Base-by-base conservation (phyloP, 2,113 vertebrate genomes). In the Myotis lucifugus region DNA sequence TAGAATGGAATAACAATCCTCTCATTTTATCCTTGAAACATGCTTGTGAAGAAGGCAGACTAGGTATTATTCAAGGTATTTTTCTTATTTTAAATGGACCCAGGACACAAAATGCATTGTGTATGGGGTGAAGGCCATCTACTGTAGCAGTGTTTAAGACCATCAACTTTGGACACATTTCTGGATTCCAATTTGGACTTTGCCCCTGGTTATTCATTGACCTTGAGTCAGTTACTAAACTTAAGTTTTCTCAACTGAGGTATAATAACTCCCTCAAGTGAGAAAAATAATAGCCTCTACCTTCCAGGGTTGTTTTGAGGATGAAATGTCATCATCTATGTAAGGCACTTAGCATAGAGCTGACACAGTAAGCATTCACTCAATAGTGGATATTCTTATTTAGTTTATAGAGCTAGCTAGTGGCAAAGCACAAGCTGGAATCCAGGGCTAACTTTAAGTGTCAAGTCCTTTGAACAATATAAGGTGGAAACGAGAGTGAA, bases 1-100 rank as follows among this genome's bases (percentile, higher is more conserved):
- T 82, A 50, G 25, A 81, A 88, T 23, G 21, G 29, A 90, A 85
- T 29, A 93, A 13, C 59, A 64, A 66, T 84, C 11, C 27, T 91
- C 32, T 93, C 48, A 67, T 50, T 73, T 92, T 83, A 32, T 84
- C 66, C 85, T 95, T 84, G 42, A 94, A 73, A 85, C 13, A 82
- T 73, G 6, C 52, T 91, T 7, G 1, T 92, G 90, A 93, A 78
- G 29, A 92, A 88, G 27, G 10, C 42, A 84, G 54, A 61, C 3
- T 56, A 84, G 23, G 25, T 81, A 76, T 93, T 59, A 81, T 78
- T 90, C 54, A 94, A 92, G 13, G 9, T 72, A 83, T n/a, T 81
- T 42, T 90, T 94, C 32, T 13, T 88, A 61, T 90, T 87, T 90
- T 59, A 61, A 10, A 85, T 72, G 54, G 19, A 89, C 18, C 8